These are phyloP conservation scores for Caenorhabditis sinica DNA, from an alignment of 2,888 invertebrate genomes.

Conservation along the genomic window DNA sequence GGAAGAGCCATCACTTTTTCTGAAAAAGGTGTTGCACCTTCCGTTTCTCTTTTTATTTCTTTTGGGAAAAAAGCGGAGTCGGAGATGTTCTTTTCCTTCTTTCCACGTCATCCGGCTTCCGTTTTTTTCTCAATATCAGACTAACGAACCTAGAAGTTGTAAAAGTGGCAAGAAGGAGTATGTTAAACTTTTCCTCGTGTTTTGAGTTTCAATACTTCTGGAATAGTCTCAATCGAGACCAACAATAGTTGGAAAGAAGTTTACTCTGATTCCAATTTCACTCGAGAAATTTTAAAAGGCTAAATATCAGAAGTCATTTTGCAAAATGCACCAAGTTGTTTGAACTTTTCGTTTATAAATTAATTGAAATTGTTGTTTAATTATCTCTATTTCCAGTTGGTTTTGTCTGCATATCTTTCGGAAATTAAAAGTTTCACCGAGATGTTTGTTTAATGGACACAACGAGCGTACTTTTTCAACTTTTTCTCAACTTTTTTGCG, in stretches of 20 bases:
- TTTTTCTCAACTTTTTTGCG: conserved; percentile 1
- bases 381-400: conserved; percentile 14
- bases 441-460: conserved; percentile 33
- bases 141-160: conserved; percentile 41
- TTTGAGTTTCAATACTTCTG: background rate
- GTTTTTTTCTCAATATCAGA: conserved; percentile 34
- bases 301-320: background rate
- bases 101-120: conserved; percentile 24
- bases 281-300: background rate
- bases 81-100: conserved; percentile 5
- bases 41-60: conserved; percentile 7
- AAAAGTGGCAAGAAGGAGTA: conserved; percentile 7
- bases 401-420: conserved; percentile 14
- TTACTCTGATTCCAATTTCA: background rate
- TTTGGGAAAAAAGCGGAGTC: background rate
- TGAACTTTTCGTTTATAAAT: conserved; percentile 23
- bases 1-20: background rate
- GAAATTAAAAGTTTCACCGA: conserved; percentile 36
- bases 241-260: too few relatives aligned
- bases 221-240: background rate
- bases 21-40: conserved; percentile 40
- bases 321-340: conserved; percentile 1
- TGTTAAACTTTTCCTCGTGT: conserved; percentile 23
- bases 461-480: conserved; percentile 17
- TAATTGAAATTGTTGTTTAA: conserved; percentile 19